A percentile compares a stretch with the other conserved stretches of the same genome.
These are phyloP conservation scores for Chromoteleia sp. DNA, from an alignment of 2,888 invertebrate species.

Conservation along the genomic window DNA sequence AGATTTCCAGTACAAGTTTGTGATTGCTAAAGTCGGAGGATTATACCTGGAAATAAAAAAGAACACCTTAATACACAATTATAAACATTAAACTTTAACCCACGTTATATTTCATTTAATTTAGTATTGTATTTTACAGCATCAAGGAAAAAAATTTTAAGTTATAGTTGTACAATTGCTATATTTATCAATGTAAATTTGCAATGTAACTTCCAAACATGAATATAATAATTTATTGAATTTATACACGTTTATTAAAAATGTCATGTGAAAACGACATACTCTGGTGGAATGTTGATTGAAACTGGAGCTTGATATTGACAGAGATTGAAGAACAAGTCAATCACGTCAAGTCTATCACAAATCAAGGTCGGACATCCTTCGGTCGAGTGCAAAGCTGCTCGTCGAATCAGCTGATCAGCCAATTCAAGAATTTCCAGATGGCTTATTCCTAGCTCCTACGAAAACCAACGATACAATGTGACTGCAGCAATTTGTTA, in stretches of 20 bases:
- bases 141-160: slow-evolving; percentile 15
- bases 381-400: slow-evolving; percentile 91
- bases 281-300: slow-evolving; percentile 93
- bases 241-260: no score
- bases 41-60: slow-evolving; percentile 86
- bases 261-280: slow-evolving; percentile 77
- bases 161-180: no score
- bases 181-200: no score
- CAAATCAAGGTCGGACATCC: slow-evolving; percentile 90
- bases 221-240: no score
- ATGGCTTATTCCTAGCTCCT: slow-evolving; percentile 91
- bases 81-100: no score
- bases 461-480: no score
- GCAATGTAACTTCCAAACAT: no score
- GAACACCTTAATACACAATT: no score
- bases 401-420: slow-evolving; percentile 93
- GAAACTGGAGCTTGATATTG: slow-evolving; percentile 97
- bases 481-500: no score
- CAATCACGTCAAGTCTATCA: slow-evolving; percentile 93
- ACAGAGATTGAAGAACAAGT: slow-evolving; percentile 95
- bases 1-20: slow-evolving; percentile 97
- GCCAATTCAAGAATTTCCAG: slow-evolving; percentile 94
- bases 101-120: not conserved
- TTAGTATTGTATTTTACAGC: not conserved
- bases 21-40: slow-evolving; percentile 96